Evolutionary conservation across 2,113 vertebrate genomes (phyloP).

Genomic region (Drymodes brunneopygia): DNA sequence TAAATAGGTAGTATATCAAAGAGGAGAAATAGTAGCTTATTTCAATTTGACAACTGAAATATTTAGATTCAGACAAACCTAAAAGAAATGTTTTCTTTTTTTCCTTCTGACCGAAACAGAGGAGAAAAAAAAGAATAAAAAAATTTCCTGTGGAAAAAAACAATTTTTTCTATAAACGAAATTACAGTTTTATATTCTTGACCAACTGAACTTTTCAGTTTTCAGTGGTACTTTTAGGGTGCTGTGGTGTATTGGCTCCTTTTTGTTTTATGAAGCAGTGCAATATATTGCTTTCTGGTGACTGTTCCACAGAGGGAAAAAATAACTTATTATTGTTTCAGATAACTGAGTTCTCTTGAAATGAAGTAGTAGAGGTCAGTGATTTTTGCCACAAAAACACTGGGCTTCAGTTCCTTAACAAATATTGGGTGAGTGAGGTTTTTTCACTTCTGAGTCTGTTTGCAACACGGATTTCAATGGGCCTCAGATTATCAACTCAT

Average conservation of each 20-base stretch:
- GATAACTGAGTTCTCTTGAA: background rate
- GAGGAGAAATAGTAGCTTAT: background rate
- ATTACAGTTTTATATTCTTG: background rate
- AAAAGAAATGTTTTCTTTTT: background rate
- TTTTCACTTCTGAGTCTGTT: background rate
- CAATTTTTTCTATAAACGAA: background rate
- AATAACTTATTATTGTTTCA: background rate
- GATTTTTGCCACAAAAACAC: background rate
- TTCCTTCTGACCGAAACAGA: background rate
- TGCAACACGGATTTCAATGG: background rate
- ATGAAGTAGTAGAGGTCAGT: background rate
- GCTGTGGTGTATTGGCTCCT: background rate
- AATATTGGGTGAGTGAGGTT: background rate
- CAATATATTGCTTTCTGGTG: background rate
- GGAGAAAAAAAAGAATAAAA: background rate
- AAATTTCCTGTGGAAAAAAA: background rate
- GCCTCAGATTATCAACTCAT: background rate
- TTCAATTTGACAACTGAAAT: background rate
- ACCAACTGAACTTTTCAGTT: background rate
- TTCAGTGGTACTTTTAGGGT: background rate
- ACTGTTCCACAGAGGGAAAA: background rate
- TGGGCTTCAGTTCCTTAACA: background rate
- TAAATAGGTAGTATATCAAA: background rate
- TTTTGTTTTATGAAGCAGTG: background rate
- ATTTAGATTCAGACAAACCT: background rate